A percentile compares a stretch with the other conserved stretches of the same genome.
These are phyloP conservation scores for Druon quercuslanigerum DNA, from an alignment of 1,140 invertebrate genomes.

Conservation along the genomic window DNA sequence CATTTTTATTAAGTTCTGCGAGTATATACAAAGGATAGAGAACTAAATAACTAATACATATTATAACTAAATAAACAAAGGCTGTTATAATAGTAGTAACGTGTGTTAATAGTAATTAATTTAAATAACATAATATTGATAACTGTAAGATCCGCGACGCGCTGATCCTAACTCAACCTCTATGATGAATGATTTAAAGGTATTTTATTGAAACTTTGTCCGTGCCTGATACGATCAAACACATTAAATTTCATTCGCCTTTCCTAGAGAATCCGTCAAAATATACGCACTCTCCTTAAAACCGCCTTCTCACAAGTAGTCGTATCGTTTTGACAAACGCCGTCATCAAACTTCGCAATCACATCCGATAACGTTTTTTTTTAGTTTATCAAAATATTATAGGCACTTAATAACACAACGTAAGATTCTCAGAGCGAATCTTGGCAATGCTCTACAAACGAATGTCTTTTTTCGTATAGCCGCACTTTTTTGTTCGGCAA, in stretches of 20 bases:
- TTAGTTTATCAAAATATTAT: conserved; percentile 24
- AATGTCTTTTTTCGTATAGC: conserved; percentile 9
- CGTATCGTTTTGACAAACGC: neutral
- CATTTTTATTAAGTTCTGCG: conserved; percentile 74
- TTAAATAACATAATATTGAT: conserved; percentile 74
- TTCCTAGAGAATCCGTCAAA: conserved; percentile 24
- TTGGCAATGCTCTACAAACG: conserved; percentile 11
- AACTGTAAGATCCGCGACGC: conserved; percentile 53
- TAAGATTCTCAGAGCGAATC: conserved; percentile 6
- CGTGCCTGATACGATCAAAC: conserved; percentile 20
- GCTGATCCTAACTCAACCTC: conserved; percentile 33
- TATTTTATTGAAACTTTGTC: conserved; percentile 8
- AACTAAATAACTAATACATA: conserved; percentile 72
- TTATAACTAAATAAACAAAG: conserved; percentile 76
- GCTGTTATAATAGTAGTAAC: conserved; percentile 70
- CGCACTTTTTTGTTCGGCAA: neutral
- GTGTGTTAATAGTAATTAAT: conserved; percentile 73
- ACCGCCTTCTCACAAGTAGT: neutral
- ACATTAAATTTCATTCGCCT: conserved; percentile 29
- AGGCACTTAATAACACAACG: conserved; percentile 26
- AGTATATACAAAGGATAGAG: conserved; percentile 74
- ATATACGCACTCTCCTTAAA: conserved; percentile 8
- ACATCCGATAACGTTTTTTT: neutral
- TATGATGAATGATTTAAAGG: neutral
- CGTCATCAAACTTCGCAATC: conserved; percentile 25